phyloP scores from a whole-genome alignment of 2,797 vertebrate species.

The Luscinia luscinia region DNA sequence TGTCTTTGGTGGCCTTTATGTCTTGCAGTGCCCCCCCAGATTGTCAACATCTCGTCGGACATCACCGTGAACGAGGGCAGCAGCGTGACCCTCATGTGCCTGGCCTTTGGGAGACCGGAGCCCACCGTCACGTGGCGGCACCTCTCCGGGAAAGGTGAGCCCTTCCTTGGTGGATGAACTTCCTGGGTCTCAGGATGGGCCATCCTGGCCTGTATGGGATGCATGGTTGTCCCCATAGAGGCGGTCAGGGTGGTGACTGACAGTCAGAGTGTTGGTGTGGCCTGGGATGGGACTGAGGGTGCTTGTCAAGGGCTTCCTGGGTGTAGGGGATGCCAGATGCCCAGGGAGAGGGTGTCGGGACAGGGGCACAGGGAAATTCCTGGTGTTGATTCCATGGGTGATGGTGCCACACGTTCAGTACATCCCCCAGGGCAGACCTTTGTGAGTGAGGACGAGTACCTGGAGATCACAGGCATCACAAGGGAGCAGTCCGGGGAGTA shows the following conservation, averaged over 20 bases:
- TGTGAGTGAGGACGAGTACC: slow-evolving; percentile 90
- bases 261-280: neutral
- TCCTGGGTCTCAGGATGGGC: accelerated
- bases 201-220: accelerated
- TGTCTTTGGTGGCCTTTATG: neutral
- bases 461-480: slow-evolving; percentile 91
- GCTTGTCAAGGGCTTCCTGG: accelerated
- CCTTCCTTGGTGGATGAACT: accelerated
- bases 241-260: accelerated
- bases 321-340: neutral
- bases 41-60: slow-evolving; percentile 93
- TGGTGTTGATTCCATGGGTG: neutral
- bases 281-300: neutral
- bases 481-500: slow-evolving; percentile 95
- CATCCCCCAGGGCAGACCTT: slow-evolving; percentile 83
- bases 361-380: neutral
- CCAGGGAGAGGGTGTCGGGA: accelerated
- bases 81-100: slow-evolving; percentile 90
- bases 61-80: slow-evolving; percentile 95
- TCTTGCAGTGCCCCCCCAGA: slow-evolving; percentile 90
- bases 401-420: accelerated
- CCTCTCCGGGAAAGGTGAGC: slow-evolving; percentile 88
- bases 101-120: slow-evolving; percentile 93
- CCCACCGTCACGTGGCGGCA: slow-evolving; percentile 93
- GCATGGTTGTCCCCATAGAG: accelerated